phyloP scores from a whole-genome alignment of 2,888 invertebrate species.

The Tridacna crocea region DNA sequence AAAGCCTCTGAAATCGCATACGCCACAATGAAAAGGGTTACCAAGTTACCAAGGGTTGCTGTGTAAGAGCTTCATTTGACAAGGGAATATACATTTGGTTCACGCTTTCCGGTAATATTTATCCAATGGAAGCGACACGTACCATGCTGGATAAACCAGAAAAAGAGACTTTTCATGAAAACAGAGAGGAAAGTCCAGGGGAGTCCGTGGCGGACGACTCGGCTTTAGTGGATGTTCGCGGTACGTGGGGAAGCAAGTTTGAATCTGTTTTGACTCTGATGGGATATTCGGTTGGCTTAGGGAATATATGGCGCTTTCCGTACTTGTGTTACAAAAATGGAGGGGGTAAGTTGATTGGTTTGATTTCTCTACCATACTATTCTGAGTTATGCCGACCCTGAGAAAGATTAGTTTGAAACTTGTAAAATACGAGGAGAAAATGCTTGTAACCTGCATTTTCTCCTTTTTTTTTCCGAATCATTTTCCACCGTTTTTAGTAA shows the following conservation, averaged over 20 bases:
- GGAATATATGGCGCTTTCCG: slow-evolving; percentile 3
- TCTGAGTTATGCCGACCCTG: background rate
- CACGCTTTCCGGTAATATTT: too few relatives aligned
- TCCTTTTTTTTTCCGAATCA: too few relatives aligned
- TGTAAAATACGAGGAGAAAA: background rate
- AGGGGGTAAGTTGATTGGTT: background rate
- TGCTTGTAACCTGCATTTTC: background rate
- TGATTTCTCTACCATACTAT: background rate
- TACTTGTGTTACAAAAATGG: slow-evolving; percentile 13
- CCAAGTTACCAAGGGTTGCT: too few relatives aligned
- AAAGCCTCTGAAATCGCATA: too few relatives aligned
- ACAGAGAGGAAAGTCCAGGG: too few relatives aligned
- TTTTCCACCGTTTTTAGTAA: background rate
- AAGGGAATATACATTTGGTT: too few relatives aligned
- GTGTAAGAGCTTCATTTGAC: too few relatives aligned
- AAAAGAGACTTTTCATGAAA: too few relatives aligned
- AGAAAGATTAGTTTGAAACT: background rate
- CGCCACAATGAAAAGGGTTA: too few relatives aligned
- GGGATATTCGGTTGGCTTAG: slow-evolving; percentile 1
- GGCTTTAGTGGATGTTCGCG: background rate
- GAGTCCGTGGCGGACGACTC: too few relatives aligned
- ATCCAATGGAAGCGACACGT: too few relatives aligned
- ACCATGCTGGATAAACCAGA: too few relatives aligned
- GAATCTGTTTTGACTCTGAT: slow-evolving; percentile 1
- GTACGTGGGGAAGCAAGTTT: slow-evolving; percentile 10